Base-by-base conservation (phyloP, 2,797 vertebrate species). In the Amphiprion clarkii region DNA sequence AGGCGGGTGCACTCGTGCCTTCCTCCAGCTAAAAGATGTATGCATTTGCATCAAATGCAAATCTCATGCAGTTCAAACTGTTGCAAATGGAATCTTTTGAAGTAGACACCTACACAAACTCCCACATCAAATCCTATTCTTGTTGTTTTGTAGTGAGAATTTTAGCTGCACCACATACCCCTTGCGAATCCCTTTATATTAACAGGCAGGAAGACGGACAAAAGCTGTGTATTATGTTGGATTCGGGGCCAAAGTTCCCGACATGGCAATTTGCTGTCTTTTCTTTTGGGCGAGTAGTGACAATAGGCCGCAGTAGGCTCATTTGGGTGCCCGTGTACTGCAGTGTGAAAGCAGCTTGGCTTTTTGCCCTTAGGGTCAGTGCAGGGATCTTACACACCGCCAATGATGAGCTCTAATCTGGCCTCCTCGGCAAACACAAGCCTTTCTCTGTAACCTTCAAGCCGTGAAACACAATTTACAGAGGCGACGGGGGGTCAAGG, bases 341-440 rank as follows among this genome's bases (percentile, higher is more conserved):
- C 90, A 87, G 95, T 95, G 90, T 96, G 95, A 95, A 94, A 93
- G 91, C 88, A 67, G 91, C 91, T 84, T 94, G 91, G 93, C 95
- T 96, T 94, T 95, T 95, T 90, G 86, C 94, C 94, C 94, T 83
- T 69, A 85, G 86, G 87, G 87, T 88, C 94, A 90, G 91, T 73
- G 87, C 91, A 78, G 90, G 91, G 91, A 93, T 92, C 95, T 95
- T 92, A 90, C 94, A 94, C 92, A 90, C 88, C 87, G 81, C 90
- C 75, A 94, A 94, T 97, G 96, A 97, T 98, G 96, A 96, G 94
- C 95, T 90, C 94, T 97, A 96, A 97, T 98, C 96, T 93, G 93
- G 94, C 91, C 91, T 93, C 90, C 93, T 90, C 87, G 74, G 86
- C 91, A 90, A 91, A 92, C 81, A 86, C 67, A 63, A 70, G 82